Conservation (phyloP, 2,888 invertebrate species). For the Tanypteryx hageni region DNA sequence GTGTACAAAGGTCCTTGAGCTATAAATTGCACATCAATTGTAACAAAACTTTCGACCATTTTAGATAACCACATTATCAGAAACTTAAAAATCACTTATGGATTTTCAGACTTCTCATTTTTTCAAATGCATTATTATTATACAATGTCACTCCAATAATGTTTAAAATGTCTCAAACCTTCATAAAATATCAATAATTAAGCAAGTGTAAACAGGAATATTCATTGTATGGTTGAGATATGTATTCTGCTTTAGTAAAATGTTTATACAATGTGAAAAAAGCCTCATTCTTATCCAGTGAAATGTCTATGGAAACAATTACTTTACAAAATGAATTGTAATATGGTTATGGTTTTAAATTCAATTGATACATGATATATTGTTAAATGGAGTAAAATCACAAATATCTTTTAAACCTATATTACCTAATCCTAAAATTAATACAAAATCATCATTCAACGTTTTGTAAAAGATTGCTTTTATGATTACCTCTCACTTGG, state of each 20-base stretch:
- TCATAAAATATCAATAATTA: slow-evolving; percentile 44
- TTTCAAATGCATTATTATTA: neutral
- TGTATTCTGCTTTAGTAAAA: slow-evolving; percentile 49
- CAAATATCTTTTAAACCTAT: slow-evolving; percentile 39
- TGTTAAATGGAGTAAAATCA: slow-evolving; percentile 52
- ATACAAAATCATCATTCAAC: slow-evolving; percentile 55
- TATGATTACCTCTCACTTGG: slow-evolving; percentile 46
- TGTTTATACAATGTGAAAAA: neutral
- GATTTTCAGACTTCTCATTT: neutral
- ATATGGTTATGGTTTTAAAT: slow-evolving; percentile 23
- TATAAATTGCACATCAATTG: neutral
- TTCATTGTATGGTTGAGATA: slow-evolving; percentile 26
- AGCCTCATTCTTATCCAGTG: neutral
- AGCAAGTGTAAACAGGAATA: neutral
- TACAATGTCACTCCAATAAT: neutral
- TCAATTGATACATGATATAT: slow-evolving; percentile 37
- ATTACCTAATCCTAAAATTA: slow-evolving; percentile 49
- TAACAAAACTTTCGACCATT: neutral
- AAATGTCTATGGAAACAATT: slow-evolving; percentile 20
- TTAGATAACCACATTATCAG: neutral
- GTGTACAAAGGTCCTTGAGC: neutral
- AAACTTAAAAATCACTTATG: neutral
- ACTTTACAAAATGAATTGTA: slow-evolving; percentile 32
- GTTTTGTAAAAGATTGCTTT: slow-evolving; percentile 37
- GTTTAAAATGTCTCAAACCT: neutral